Evolutionary conservation across 2,113 vertebrate species (phyloP), one percentile per base, ranked within the genome.

Genomic region (Nibea coibor): DNA sequence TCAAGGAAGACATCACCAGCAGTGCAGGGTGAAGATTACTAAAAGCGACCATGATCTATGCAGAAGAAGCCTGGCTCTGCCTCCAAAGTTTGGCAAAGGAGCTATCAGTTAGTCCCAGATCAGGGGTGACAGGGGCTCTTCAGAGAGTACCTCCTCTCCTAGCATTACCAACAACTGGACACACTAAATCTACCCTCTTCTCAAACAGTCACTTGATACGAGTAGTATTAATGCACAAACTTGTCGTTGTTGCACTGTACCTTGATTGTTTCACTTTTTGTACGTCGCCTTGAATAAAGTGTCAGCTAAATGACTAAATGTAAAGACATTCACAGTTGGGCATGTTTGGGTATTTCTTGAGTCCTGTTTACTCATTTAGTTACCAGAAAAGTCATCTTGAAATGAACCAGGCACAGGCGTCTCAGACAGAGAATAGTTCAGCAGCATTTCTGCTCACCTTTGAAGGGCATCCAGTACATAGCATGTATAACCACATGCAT

Each of bases 381-480:
- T 4, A n/a, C 57, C 20, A 56, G 17, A 62, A 59, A 69, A 63
- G 10, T 62, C 2, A 67, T 31, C 42, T 73, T 28, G 28, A 71
- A 42, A 48, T 19, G 2, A 81, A 42, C 24, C 6, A 14, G 31
- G 39, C 50, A 3, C 19, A 57, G 50, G n/a, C 3, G 4, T 64
- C 59, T 67, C n/a, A 22, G 26, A 57, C 74, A 63, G 45, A 74
- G 53, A 42, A 64, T 59, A 54, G 8, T 5, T 10, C 11, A 69
- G 68, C 59, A 75, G 51, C 12, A 43, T 67, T 63, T 70, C 24
- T 59, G 28, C 35, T 67, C 59, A 62, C 10, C 39, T 43, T 62
- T 85, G 75, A 82, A 75, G 65, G 63, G 63, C 45, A 70, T 68
- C 65, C 57, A 84, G 72, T 47, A 76, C 4, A 68, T 43, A 42